These are phyloP conservation scores for Ispidina picta DNA, from an alignment of 2,797 vertebrate genomes.

Conservation along the genomic window DNA sequence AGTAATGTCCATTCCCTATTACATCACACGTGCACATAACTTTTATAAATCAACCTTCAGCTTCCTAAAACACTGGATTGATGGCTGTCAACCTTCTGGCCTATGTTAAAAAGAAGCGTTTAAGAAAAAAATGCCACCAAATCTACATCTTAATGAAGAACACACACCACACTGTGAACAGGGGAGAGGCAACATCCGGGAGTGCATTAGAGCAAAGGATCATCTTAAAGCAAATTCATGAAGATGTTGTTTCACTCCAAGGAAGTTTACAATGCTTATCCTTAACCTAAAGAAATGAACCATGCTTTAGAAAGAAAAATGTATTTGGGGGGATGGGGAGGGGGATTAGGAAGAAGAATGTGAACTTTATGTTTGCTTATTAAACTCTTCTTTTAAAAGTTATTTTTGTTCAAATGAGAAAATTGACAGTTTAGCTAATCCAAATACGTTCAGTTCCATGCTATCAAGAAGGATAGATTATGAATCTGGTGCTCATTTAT, in stretches of 20 bases:
- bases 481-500: slow-evolving; percentile 45
- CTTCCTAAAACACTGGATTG: neutral
- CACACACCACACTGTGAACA: neutral
- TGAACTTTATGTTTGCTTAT: slow-evolving; percentile 16
- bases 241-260: neutral
- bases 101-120: neutral
- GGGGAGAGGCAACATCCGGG: neutral
- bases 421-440: neutral
- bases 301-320: neutral
- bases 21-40: rapidly evolving
- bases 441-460: slow-evolving; percentile 45
- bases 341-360: neutral
- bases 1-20: neutral
- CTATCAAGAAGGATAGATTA: slow-evolving; percentile 49
- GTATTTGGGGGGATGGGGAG: neutral
- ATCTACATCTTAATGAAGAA: neutral
- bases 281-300: neutral
- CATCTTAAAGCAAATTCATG: neutral
- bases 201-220: neutral
- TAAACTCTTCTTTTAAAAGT: slow-evolving; percentile 27
- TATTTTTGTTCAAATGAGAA: slow-evolving; percentile 16
- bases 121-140: neutral
- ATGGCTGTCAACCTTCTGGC: neutral
- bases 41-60: neutral
- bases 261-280: neutral